phyloP scores from a whole-genome alignment of 2,797 vertebrate species.

The Intellagama lesueurii region DNA sequence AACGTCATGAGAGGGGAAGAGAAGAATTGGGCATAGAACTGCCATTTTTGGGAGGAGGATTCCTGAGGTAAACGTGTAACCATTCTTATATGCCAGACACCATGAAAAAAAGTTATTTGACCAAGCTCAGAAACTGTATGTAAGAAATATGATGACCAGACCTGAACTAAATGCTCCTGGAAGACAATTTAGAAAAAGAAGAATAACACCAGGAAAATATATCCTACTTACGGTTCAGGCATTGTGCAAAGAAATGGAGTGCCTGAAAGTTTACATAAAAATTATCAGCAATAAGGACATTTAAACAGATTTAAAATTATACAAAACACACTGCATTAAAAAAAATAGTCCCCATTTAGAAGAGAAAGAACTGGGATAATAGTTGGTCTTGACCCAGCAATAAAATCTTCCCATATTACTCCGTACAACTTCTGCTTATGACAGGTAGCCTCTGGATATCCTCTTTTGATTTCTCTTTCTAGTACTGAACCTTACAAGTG shows the following conservation, averaged over 20 bases:
- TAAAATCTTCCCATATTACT: background rate
- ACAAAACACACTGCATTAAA: background rate
- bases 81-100: background rate
- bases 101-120: background rate
- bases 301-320: background rate
- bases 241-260: slow-evolving; percentile 42
- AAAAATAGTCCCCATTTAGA: background rate
- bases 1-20: background rate
- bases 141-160: background rate
- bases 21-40: background rate
- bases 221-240: slow-evolving; percentile 80
- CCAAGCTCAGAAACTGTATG: background rate
- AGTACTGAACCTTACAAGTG: background rate
- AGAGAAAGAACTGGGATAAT: background rate
- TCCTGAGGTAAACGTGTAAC: background rate
- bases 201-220: fast-evolving
- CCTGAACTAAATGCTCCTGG: background rate
- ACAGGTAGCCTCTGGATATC: background rate
- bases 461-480: background rate
- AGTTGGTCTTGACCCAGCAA: background rate
- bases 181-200: background rate
- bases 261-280: slow-evolving; percentile 50
- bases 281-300: background rate
- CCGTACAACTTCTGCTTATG: background rate
- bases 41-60: background rate